phyloP scores from a whole-genome alignment of 2,888 invertebrate genomes.

The Aproaerema taeniolella region DNA sequence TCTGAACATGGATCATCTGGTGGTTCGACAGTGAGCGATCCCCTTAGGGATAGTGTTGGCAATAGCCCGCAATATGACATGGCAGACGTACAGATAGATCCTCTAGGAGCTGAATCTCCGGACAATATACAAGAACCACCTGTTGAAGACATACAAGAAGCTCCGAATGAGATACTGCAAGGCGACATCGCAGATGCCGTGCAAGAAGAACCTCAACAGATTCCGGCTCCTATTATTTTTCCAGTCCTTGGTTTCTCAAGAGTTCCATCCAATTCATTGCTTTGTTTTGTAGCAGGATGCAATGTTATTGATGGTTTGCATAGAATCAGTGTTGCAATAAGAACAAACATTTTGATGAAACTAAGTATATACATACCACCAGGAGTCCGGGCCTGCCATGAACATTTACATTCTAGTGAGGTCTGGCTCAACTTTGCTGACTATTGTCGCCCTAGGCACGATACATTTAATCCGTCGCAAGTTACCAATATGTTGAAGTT shows the following conservation, averaged over 20 bases:
- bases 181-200: not conserved
- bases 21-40: not conserved
- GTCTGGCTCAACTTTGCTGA: not conserved
- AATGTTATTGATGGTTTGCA: not conserved
- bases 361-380: not conserved
- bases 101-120: not conserved
- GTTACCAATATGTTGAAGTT: not conserved
- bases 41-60: not conserved
- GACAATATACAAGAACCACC: not conserved
- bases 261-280: not conserved
- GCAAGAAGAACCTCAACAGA: not conserved
- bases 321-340: not conserved
- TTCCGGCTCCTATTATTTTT: not conserved
- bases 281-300: slow-evolving; percentile 1
- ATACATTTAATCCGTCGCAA: not conserved
- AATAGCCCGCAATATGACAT: not conserved
- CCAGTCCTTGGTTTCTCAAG: not conserved
- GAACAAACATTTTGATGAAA: not conserved
- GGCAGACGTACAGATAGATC: not conserved
- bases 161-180: not conserved
- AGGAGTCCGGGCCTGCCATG: not conserved
- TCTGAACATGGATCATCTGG: slow-evolving; percentile 1
- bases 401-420: not conserved
- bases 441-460: not conserved
- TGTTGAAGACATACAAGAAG: not conserved